Evolutionary conservation across 2,888 invertebrate species (phyloP).

Genomic region (Ophraella communa): DNA sequence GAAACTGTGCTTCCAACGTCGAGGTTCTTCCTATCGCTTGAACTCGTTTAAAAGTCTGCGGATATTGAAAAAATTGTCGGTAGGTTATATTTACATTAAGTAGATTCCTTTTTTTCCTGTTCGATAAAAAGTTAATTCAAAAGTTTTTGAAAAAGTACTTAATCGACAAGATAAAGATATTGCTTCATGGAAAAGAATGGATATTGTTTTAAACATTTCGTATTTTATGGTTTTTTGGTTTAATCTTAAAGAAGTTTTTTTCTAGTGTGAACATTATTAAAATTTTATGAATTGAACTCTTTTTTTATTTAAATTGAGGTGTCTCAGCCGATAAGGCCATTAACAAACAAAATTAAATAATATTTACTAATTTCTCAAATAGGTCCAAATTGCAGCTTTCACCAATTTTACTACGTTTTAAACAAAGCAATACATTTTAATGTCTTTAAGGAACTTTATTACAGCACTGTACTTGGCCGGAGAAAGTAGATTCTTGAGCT

Average conservation of each 20-base stretch:
- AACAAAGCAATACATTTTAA: no score
- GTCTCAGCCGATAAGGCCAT: no score
- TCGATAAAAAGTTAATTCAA: not conserved
- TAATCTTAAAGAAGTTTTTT: not conserved
- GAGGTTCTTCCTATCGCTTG: conserved; percentile 1
- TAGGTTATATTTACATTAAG: not conserved
- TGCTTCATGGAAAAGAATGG: not conserved
- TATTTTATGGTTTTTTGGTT: not conserved
- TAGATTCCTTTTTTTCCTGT: not conserved
- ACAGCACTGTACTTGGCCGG: no score
- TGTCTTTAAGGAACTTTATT: no score
- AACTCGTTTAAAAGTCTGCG: not conserved
- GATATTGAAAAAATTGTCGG: not conserved
- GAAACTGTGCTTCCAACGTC: not conserved
- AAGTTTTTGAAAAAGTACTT: not conserved
- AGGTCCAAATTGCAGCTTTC: no score
- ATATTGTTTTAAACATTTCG: not conserved
- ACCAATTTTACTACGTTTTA: no score
- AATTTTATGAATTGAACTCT: no score
- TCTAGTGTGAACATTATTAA: no score
- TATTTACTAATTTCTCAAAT: no score
- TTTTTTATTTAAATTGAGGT: no score
- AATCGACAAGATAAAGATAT: not conserved
- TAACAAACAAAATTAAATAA: no score
- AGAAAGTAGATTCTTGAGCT: no score